phyloP scores from a whole-genome alignment of 1,140 invertebrate genomes.

The Drosophila watanabei region DNA sequence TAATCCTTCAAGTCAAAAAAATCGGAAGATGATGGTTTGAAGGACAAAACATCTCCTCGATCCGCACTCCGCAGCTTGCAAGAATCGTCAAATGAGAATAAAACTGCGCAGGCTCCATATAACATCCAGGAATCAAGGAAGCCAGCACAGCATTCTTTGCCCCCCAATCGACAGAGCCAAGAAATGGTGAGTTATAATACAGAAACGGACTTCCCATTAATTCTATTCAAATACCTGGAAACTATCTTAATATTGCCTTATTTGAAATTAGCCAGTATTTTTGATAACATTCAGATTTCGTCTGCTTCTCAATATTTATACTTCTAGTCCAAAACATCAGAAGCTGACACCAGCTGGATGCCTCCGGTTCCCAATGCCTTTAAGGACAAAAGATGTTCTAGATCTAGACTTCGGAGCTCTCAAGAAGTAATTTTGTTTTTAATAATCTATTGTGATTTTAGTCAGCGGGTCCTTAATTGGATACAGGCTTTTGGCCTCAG shows the following conservation, averaged over 20 bases:
- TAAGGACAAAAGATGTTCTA: neutral
- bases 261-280: neutral
- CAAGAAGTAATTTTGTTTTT: neutral
- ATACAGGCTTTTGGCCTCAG: neutral
- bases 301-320: neutral
- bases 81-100: neutral
- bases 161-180: neutral
- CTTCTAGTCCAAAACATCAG: neutral
- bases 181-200: neutral
- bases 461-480: neutral
- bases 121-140: neutral
- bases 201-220: neutral
- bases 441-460: neutral
- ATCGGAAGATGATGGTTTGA: neutral
- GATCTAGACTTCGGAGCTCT: no score
- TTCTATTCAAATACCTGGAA: neutral
- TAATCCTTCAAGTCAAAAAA: neutral
- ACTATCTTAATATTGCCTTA: neutral
- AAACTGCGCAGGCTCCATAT: neutral
- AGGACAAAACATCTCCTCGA: neutral
- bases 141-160: neutral
- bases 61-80: neutral
- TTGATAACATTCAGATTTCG: neutral
- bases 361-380: slow-evolving; percentile 3
- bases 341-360: neutral